These are phyloP conservation scores for Laticauda laticaudata DNA, from an alignment of 2,113 vertebrate species.

Conservation along the genomic window DNA sequence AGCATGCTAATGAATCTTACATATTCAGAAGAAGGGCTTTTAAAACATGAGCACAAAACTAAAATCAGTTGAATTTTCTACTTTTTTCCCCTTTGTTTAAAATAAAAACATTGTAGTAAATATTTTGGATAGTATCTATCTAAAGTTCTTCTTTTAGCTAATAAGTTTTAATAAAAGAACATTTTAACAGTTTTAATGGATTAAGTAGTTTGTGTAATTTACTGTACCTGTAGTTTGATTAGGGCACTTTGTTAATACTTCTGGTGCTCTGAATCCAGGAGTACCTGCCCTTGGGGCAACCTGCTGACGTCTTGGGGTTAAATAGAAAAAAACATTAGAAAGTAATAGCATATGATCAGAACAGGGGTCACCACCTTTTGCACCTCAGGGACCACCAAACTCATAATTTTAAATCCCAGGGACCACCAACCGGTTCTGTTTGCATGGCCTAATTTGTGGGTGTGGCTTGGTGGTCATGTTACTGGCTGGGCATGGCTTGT, in stretches of 20 bases:
- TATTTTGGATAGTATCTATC: neutral
- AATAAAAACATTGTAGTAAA: neutral
- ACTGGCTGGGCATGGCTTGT: too few relatives aligned
- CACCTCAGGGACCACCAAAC: too few relatives aligned
- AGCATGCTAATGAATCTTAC: neutral
- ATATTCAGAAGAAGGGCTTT: neutral
- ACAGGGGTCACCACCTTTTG: too few relatives aligned
- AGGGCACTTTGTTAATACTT: slow-evolving; percentile 92
- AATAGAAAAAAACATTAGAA: slow-evolving; percentile 12
- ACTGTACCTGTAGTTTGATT: slow-evolving; percentile 88
- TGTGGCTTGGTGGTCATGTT: too few relatives aligned
- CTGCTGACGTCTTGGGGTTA: slow-evolving; percentile 80
- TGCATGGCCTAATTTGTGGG: too few relatives aligned
- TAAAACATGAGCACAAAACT: slow-evolving; percentile 1
- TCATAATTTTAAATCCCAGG: too few relatives aligned
- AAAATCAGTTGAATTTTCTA: neutral
- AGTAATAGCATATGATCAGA: slow-evolving; percentile 3
- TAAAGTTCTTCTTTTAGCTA: slow-evolving; percentile 15
- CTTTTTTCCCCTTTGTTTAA: neutral
- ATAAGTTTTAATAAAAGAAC: slow-evolving; percentile 51
- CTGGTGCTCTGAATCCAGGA: slow-evolving; percentile 95
- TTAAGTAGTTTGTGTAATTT: slow-evolving; percentile 6
- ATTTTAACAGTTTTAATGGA: neutral
- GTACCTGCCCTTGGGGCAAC: slow-evolving; percentile 93
- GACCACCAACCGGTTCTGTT: too few relatives aligned